Percentiles rank a stretch among this genome's conserved stretches.
These are phyloP conservation scores for Eristalis intricaria DNA, from an alignment of 2,888 invertebrate genomes.

Conservation along the genomic window DNA sequence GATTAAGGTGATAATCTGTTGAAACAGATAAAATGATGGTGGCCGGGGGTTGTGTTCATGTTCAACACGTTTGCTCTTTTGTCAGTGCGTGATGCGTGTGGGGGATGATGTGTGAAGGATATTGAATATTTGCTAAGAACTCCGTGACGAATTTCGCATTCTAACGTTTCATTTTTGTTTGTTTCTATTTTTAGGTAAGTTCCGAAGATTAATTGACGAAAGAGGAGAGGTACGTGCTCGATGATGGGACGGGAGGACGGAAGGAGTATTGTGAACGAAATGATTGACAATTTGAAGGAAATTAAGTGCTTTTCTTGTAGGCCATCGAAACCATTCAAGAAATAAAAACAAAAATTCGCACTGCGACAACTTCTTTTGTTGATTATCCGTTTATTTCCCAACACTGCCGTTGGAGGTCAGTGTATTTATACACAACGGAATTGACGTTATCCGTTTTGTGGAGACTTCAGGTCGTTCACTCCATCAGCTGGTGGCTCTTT, in stretches of 20 bases:
- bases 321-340: too few relatives aligned
- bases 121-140: slow-evolving; percentile 31
- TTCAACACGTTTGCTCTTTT: slow-evolving; percentile 46
- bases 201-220: slow-evolving; percentile 32
- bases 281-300: not conserved
- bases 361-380: too few relatives aligned
- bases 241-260: not conserved
- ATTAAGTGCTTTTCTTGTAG: too few relatives aligned
- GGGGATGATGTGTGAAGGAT: slow-evolving; percentile 27
- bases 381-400: too few relatives aligned
- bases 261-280: slow-evolving; percentile 1
- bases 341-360: too few relatives aligned
- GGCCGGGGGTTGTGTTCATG: slow-evolving; percentile 25
- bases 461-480: too few relatives aligned
- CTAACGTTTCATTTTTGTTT: slow-evolving; percentile 2
- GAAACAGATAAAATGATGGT: slow-evolving; percentile 14
- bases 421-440: too few relatives aligned
- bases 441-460: too few relatives aligned
- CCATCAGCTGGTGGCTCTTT: too few relatives aligned
- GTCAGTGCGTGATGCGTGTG: not conserved
- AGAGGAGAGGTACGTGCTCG: not conserved
- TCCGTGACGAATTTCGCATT: slow-evolving; percentile 45
- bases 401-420: too few relatives aligned
- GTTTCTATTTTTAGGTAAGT: slow-evolving; percentile 47
- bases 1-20: slow-evolving; percentile 56